A percentile compares a stretch with the other conserved stretches of the same genome.
Evolutionary conservation across 2,797 vertebrate species (phyloP).

Genomic region (Lepus townsendii): DNA sequence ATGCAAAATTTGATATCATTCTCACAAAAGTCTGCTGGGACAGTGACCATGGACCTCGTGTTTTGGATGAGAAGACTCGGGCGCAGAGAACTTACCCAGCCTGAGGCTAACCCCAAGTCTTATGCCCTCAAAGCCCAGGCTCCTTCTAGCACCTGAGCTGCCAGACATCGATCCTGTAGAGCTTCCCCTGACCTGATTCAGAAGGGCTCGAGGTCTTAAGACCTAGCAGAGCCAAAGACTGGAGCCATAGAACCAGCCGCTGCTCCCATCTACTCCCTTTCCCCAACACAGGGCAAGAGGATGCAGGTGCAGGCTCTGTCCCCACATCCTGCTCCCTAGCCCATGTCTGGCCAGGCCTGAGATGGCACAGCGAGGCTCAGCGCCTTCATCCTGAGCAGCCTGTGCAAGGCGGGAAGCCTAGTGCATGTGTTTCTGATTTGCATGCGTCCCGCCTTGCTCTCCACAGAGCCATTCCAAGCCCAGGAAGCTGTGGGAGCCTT

Average conservation of each 20-base stretch:
- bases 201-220: not conserved
- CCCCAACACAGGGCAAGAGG: not conserved
- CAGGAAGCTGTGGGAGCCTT: slow-evolving; percentile 28
- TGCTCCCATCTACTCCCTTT: not conserved
- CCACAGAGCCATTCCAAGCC: slow-evolving; percentile 65
- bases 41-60: not conserved
- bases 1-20: not conserved
- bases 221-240: not conserved
- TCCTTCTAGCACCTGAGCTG: too few relatives aligned
- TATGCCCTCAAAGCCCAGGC: not conserved
- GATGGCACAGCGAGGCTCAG: not conserved
- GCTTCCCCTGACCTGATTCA: not conserved
- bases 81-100: not conserved
- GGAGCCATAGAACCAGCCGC: not conserved
- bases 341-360: not conserved
- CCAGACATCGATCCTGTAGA: not conserved
- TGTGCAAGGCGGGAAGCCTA: slow-evolving; percentile 3
- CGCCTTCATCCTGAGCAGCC: not conserved
- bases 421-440: slow-evolving; percentile 73
- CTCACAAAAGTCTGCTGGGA: not conserved
- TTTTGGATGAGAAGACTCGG: not conserved
- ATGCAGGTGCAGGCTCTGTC: slow-evolving; percentile 52
- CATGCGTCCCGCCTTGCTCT: slow-evolving; percentile 31
- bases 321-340: not conserved
- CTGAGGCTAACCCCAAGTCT: not conserved